Conservation (phyloP, 2,888 invertebrate species). For the Rhaphigaster nebulosa region DNA sequence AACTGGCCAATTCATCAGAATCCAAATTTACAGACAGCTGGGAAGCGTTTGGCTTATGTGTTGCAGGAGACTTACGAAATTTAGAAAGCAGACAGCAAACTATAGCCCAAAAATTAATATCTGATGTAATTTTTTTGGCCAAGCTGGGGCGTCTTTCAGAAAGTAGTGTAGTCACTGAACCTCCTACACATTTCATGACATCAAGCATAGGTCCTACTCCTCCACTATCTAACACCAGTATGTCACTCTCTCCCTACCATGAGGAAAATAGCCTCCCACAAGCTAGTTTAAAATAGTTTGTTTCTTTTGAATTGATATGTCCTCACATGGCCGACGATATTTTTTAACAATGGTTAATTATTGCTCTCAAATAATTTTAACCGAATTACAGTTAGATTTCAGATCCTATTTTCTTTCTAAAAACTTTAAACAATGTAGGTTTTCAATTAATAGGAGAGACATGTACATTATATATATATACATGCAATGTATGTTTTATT, state of each 20-base stretch:
- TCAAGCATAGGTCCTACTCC: neutral
- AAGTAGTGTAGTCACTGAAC: constrained; percentile 24
- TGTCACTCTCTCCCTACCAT: neutral
- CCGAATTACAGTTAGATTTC: too few species aligned
- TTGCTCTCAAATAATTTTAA: too few species aligned
- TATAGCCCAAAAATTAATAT: constrained; percentile 61
- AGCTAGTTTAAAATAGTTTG: neutral
- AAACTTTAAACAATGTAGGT: too few species aligned
- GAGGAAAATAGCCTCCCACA: neutral
- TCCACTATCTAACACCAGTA: neutral
- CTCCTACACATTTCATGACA: neutral
- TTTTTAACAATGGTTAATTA: too few species aligned
- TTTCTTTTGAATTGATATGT: too few species aligned
- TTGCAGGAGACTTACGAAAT: constrained; percentile 58
- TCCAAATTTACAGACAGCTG: constrained; percentile 55
- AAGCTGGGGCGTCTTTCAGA: constrained; percentile 59
- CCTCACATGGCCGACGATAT: too few species aligned
- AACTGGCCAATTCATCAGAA: constrained; percentile 42
- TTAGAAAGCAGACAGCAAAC: constrained; percentile 56
- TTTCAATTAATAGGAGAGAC: too few species aligned
- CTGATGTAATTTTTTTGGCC: constrained; percentile 58
- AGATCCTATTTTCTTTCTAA: too few species aligned
- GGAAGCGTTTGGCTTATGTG: constrained; percentile 59
- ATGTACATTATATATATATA: too few species aligned
- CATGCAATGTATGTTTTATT: too few species aligned